Percentiles rank a stretch among this genome's conserved stretches.
These are phyloP conservation scores for Drosophila kanapiae DNA, from an alignment of 1,140 invertebrate species.

Conservation along the genomic window DNA sequence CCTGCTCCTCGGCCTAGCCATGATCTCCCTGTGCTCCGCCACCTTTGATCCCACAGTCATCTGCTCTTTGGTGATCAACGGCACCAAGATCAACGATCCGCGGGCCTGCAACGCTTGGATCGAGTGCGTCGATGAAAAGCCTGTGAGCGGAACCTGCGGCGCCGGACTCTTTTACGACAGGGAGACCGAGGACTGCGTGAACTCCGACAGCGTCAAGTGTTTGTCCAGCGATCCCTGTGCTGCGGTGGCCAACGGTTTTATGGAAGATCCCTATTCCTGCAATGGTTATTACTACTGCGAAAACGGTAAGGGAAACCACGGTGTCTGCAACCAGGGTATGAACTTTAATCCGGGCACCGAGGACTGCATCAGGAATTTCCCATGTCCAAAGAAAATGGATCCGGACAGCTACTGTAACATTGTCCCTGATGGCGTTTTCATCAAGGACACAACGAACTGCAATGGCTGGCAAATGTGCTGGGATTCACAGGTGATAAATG, in stretches of 20 bases:
- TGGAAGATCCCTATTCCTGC: conserved; percentile 74
- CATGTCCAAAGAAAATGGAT: conserved; percentile 47
- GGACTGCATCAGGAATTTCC: conserved; percentile 66
- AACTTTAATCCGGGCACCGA: conserved; percentile 67
- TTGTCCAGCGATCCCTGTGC: conserved; percentile 76
- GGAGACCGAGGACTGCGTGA: conserved; percentile 51
- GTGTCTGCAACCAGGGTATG: conserved; percentile 58
- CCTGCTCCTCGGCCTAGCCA: not conserved
- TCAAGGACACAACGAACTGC: conserved; percentile 60
- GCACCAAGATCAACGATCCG: conserved; percentile 74
- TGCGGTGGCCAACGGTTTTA: conserved; percentile 51
- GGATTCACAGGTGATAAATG: conserved; percentile 50
- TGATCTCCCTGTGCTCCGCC: not conserved
- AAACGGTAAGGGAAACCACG: conserved; percentile 52
- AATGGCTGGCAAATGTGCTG: conserved; percentile 72
- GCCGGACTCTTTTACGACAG: conserved; percentile 64
- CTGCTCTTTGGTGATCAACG: conserved; percentile 59
- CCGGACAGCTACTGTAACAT: conserved; percentile 77
- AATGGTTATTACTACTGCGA: conserved; percentile 75
- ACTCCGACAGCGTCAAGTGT: conserved; percentile 53
- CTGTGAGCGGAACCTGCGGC: conserved; percentile 54
- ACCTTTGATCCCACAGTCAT: conserved; percentile 63
- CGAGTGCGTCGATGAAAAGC: conserved; percentile 58
- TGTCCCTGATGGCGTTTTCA: conserved; percentile 73
- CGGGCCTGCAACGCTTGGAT: conserved; percentile 67